These are phyloP conservation scores for Rhinogobius similis DNA, from an alignment of 2,113 vertebrate species.

Conservation along the genomic window DNA sequence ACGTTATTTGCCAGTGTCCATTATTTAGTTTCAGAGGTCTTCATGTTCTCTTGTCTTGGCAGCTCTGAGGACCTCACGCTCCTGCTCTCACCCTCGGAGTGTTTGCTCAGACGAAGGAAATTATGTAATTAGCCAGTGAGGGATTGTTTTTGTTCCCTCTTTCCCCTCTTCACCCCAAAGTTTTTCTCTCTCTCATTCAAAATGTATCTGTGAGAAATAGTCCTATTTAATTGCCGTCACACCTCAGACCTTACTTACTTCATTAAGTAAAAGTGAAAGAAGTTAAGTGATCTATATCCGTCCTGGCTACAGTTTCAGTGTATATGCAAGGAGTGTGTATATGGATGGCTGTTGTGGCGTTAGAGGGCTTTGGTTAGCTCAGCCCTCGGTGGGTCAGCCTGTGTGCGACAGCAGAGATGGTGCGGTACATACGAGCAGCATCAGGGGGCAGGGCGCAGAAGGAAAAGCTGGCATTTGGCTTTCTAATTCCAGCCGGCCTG, in stretches of 20 bases:
- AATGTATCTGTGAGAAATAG: conserved; percentile 76
- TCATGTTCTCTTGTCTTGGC: conserved; percentile 48
- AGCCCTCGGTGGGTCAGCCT: conserved; percentile 37
- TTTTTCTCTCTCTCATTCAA: conserved; percentile 26
- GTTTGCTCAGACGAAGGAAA: conserved; percentile 96
- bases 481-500: conserved; percentile 86
- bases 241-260: conserved; percentile 75
- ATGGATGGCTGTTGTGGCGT: conserved; percentile 35
- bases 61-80: conserved; percentile 64
- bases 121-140: conserved; percentile 92
- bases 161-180: conserved; percentile 33
- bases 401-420: conserved; percentile 53
- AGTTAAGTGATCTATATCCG: conserved; percentile 80
- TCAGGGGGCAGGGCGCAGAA: conserved; percentile 61
- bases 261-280: conserved; percentile 82
- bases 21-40: conserved; percentile 36
- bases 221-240: conserved; percentile 84
- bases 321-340: neutral
- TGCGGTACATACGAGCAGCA: conserved; percentile 60
- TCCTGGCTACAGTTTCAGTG: conserved; percentile 78
- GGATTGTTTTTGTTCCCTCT: conserved; percentile 75
- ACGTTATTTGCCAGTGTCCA: neutral
- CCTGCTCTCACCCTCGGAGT: conserved; percentile 76
- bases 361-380: conserved; percentile 36
- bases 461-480: conserved; percentile 87